A percentile compares a stretch with the other conserved stretches of the same genome.
Conservation (phyloP, 1,140 invertebrate genomes). For the Drosophila sulfurigaster region DNA sequence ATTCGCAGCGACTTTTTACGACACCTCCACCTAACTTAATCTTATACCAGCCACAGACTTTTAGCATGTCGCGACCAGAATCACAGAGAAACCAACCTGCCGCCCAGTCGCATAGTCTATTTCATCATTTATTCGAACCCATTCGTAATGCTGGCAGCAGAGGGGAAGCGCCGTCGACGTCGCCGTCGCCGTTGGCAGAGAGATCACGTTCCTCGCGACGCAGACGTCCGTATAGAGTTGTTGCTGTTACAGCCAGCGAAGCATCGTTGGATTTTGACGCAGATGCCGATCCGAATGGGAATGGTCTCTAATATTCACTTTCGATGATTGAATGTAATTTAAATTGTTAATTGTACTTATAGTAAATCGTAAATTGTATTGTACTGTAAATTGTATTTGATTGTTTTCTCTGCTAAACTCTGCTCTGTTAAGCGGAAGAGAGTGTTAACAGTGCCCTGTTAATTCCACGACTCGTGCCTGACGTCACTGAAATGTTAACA, state of each 20-base stretch:
- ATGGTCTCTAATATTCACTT: constrained; percentile 1
- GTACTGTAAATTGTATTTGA: too few species aligned
- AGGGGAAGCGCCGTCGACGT: background rate
- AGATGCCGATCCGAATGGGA: constrained; percentile 12
- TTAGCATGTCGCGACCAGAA: background rate
- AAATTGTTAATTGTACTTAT: constrained; percentile 36
- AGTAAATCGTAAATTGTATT: background rate
- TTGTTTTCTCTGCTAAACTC: too few species aligned
- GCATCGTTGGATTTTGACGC: background rate
- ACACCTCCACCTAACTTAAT: background rate
- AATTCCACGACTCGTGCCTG: constrained; percentile 46
- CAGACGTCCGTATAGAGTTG: constrained; percentile 7
- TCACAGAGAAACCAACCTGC: background rate
- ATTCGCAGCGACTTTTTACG: background rate
- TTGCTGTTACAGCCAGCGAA: constrained; percentile 3
- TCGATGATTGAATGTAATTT: background rate
- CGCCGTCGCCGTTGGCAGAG: background rate
- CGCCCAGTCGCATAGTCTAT: constrained; percentile 5
- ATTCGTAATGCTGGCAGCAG: constrained; percentile 7
- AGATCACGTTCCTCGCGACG: background rate
- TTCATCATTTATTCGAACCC: constrained; percentile 35
- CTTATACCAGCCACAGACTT: constrained; percentile 8
- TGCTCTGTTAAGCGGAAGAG: background rate
- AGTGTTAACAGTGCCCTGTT: constrained; percentile 26
- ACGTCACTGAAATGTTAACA: constrained; percentile 53